These are phyloP conservation scores for Pogonus chalceus DNA, from an alignment of 1,140 invertebrate species.

Conservation along the genomic window DNA sequence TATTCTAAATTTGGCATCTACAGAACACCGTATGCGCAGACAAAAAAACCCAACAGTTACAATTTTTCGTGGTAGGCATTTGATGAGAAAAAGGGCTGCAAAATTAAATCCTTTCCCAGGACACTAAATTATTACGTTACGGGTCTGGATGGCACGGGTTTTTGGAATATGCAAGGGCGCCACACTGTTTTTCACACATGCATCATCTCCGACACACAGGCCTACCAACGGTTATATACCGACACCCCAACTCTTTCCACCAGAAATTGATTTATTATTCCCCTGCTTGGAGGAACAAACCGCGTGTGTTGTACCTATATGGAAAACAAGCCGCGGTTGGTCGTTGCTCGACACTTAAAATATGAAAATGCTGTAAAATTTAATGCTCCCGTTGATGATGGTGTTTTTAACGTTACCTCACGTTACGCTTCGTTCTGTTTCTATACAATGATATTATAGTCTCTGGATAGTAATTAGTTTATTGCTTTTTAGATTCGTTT, in stretches of 20 bases:
- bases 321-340: too few species aligned
- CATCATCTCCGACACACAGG: slow-evolving; percentile 1
- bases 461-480: background rate
- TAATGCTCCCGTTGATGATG: background rate
- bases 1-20: too few species aligned
- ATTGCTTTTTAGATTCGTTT: background rate
- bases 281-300: background rate
- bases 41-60: too few species aligned
- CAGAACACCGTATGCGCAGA: background rate
- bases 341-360: background rate
- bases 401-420: background rate
- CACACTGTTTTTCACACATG: slow-evolving; percentile 6
- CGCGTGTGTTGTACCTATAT: background rate
- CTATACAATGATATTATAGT: background rate
- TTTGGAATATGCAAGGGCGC: background rate
- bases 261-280: slow-evolving; percentile 3
- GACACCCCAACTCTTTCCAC: background rate
- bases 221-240: background rate
- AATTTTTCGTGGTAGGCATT: too few species aligned
- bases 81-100: too few species aligned
- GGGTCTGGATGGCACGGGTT: too few species aligned
- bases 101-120: too few species aligned
- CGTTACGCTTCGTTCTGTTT: too few species aligned
- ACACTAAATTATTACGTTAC: too few species aligned
- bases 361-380: background rate